Percentiles rank a stretch among this genome's conserved stretches.
Evolutionary conservation across 1,140 invertebrate genomes (phyloP).

Genomic region (Ephestia elutella): DNA sequence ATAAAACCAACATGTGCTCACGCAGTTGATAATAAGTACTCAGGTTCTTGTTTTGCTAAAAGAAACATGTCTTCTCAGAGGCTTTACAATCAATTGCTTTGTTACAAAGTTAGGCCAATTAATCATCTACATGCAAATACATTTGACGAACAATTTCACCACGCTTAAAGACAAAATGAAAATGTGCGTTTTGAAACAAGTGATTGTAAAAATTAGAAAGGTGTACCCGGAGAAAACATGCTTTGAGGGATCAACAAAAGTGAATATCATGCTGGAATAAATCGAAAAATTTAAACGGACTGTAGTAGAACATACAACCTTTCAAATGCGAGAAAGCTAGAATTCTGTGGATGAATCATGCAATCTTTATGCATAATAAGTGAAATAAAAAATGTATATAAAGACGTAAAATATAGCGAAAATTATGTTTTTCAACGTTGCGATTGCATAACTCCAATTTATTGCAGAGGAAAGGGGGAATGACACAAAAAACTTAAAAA

Average conservation of each 20-base stretch:
- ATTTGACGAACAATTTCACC: conserved; percentile 27
- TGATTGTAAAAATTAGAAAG: conserved; percentile 36
- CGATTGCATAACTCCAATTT: conserved; percentile 32
- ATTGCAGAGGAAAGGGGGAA: conserved; percentile 17
- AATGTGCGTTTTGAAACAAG: conserved; percentile 38
- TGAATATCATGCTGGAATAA: conserved; percentile 31
- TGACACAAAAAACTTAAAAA: conserved; percentile 35
- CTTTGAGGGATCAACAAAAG: conserved; percentile 32
- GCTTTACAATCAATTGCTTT: conserved; percentile 28
- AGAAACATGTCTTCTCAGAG: conserved; percentile 58
- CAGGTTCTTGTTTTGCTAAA: neutral
- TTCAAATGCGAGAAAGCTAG: conserved; percentile 31
- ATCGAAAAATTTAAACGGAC: conserved; percentile 12
- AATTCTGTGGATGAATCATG: conserved; percentile 27
- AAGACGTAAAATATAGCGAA: neutral
- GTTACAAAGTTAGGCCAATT: conserved; percentile 31
- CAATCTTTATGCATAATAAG: conserved; percentile 22
- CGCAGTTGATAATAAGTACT: neutral
- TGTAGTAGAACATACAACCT: conserved; percentile 14
- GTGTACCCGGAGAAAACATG: conserved; percentile 57
- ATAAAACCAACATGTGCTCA: neutral
- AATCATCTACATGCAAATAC: conserved; percentile 29
- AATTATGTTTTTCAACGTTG: neutral
- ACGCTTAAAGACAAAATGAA: conserved; percentile 28
- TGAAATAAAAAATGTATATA: neutral